Evolutionary conservation across 2,888 invertebrate species (phyloP), one percentile per base, ranked within the genome.

Genomic region (Parnassius mnemosyne): DNA sequence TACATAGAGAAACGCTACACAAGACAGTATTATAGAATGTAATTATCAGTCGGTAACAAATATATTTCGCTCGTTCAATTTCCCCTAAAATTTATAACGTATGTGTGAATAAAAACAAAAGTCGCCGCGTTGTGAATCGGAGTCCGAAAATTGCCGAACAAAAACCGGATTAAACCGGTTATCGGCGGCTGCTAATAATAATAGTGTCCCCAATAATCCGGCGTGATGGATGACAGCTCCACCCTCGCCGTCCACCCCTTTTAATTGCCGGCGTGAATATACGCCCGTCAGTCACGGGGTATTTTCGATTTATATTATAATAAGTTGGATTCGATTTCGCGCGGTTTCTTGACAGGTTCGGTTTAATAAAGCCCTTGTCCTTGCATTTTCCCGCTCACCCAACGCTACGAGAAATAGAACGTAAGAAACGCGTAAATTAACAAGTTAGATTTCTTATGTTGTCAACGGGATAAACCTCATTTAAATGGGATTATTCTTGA

Each of bases 221-320:
- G 65, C 62, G 78, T 87, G 88, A 87, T 79, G 89, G 89, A 87
- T 87, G 85, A 80, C 87, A 79, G 80, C 65, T 66, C 69, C 76
- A 73, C 76, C 76, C 73, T 68, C 71, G 64, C 71, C 71, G 77
- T 67, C 79, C 84, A 87, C 89, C 89, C 89, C 87, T 87, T 89
- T 89, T 90, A 89, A 90, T 89, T 90, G 90, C 81, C 81, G 65
- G 78, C 81, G 79, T 81, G 82, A 80, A 79, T 80, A 76, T 75
- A 77, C 81, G 79, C 72, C 80, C 80, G 85, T 86, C 85, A 85
- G 78, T 85, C 86, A 84, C 77, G 77, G 75, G 68, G 77, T 78
- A 78, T 80, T 87, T 87, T 83, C 89, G 81, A 89, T 90, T 87
- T 89, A 87, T 89, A 90, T 89, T 89, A 89, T 89, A 89, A 89